Evolutionary conservation across 2,888 invertebrate species (phyloP).

Genomic region (Anticlea derivata): DNA sequence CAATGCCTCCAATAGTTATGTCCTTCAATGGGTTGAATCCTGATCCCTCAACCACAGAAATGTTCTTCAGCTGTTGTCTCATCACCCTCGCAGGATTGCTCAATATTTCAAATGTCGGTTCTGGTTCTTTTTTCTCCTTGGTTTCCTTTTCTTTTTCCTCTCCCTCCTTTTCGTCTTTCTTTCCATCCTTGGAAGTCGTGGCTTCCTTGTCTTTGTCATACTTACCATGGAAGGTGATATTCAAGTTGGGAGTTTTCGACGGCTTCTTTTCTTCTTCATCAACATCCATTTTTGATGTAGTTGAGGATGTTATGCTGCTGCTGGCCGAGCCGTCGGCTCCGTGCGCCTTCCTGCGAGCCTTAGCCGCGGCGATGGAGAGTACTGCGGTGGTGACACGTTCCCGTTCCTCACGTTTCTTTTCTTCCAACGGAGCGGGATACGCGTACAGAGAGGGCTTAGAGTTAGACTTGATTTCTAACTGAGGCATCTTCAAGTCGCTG

Average conservation of each 20-base stretch:
- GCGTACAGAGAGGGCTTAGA: conserved; percentile 98
- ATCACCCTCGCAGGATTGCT: conserved; percentile 97
- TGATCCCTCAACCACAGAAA: conserved; percentile 91
- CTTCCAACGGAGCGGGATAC: conserved; percentile 98
- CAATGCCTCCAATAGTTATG: conserved; percentile 96
- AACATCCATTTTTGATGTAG: conserved; percentile 94
- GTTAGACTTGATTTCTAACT: conserved; percentile 95
- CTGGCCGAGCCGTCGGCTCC: conserved; percentile 86
- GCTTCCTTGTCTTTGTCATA: conserved; percentile 65
- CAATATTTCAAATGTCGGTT: conserved; percentile 95
- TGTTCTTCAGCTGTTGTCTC: conserved; percentile 93
- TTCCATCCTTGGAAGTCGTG: conserved; percentile 75
- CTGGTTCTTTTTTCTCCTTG: conserved; percentile 91
- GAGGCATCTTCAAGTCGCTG: conserved; percentile 95
- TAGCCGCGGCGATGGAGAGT: conserved; percentile 95
- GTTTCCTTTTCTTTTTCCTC: conserved; percentile 75
- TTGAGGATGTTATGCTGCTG: conserved; percentile 78
- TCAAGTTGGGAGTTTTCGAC: conserved; percentile 76
- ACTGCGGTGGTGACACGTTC: conserved; percentile 99
- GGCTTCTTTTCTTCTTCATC: conserved; percentile 86
- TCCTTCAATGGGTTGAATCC: conserved; percentile 95
- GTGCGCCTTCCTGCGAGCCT: conserved; percentile 93
- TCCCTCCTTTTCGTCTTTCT: conserved; percentile 77
- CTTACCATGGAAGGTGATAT: conserved; percentile 77
- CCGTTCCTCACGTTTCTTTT: conserved; percentile 98